A percentile compares a stretch with the other conserved stretches of the same genome.
phyloP scores from a whole-genome alignment of 2,113 vertebrate species.

The Corvus cornix region DNA sequence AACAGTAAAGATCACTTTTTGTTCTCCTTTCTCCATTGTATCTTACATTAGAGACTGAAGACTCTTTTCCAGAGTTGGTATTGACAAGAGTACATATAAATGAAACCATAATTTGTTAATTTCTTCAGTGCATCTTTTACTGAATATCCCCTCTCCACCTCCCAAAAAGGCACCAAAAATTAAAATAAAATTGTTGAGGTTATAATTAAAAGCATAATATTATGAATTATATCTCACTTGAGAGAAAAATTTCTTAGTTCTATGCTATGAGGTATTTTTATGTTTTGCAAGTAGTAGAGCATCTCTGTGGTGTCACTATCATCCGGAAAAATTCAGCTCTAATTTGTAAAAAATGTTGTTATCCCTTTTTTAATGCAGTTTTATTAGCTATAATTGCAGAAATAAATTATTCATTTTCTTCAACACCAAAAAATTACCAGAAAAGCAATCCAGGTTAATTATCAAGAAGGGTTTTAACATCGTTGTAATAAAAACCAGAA shows the following conservation, averaged over 20 bases:
- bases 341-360: not conserved
- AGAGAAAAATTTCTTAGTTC: not conserved
- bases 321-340: not conserved
- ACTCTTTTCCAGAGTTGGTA: not conserved
- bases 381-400: not conserved
- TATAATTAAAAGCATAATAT: not conserved
- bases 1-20: not conserved
- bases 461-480: not conserved
- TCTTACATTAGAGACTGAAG: not conserved
- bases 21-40: not conserved
- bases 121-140: not conserved
- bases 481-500: not conserved
- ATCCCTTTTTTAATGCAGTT: not conserved
- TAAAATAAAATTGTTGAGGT: not conserved
- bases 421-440: not conserved
- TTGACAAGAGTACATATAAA: not conserved
- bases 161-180: accelerated
- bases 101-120: not conserved
- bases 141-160: accelerated
- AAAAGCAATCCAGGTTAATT: not conserved
- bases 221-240: not conserved
- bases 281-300: not conserved
- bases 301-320: not conserved
- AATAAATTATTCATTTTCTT: not conserved
- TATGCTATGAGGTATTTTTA: not conserved